Evolutionary conservation across 2,113 vertebrate species (phyloP).

Genomic region (Eulemur macaco): DNA sequence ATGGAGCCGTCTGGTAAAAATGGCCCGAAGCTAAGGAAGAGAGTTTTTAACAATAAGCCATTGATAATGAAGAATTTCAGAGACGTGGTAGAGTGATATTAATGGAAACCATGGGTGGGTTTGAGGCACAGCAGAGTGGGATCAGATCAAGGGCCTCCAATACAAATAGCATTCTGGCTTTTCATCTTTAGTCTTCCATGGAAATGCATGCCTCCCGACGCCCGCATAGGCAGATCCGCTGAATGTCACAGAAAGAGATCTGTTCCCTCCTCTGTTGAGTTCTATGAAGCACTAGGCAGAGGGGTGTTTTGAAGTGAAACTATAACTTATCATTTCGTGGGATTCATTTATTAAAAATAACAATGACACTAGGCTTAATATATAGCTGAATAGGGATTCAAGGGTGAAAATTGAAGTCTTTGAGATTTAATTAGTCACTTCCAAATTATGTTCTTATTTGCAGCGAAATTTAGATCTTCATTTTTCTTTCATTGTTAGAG

Average conservation of each 20-base stretch:
- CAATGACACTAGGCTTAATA: neutral
- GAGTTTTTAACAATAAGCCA: conserved; percentile 69
- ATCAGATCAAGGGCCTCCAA: neutral
- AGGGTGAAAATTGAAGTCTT: neutral
- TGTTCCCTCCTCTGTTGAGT: neutral
- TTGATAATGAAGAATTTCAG: conserved; percentile 67
- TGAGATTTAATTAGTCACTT: neutral
- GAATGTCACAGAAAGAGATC: neutral
- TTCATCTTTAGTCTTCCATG: conserved; percentile 13
- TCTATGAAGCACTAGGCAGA: neutral
- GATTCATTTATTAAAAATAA: conserved; percentile 13
- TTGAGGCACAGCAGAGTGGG: neutral
- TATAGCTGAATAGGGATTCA: neutral
- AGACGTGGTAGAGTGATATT: conserved; percentile 54
- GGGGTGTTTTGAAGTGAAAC: conserved; percentile 38
- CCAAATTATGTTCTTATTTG: neutral
- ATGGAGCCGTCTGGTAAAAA: conserved; percentile 33
- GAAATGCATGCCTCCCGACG: neutral
- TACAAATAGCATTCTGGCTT: neutral
- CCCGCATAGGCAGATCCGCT: neutral
- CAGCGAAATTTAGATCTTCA: neutral
- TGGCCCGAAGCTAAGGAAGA: conserved; percentile 70
- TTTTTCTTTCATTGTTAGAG: neutral
- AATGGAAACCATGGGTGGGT: neutral
- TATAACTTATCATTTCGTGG: neutral